Conservation (phyloP, 2,113 vertebrate genomes). For the Pedetes capensis region DNA sequence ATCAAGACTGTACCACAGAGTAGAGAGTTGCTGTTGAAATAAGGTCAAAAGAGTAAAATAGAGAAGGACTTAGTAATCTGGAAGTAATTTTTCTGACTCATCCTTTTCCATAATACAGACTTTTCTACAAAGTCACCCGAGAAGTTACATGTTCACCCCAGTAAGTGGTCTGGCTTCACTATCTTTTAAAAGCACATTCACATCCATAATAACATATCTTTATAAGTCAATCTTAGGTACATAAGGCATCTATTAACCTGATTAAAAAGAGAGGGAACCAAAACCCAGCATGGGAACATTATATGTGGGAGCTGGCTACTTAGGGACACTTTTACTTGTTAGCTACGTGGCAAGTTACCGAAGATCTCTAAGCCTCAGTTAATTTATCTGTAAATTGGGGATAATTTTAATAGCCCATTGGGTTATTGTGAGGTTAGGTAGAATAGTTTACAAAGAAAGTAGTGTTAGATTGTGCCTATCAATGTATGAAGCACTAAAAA, state of each 20-base stretch:
- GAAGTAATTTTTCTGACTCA: constrained; percentile 33
- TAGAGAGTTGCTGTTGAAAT: constrained; percentile 19
- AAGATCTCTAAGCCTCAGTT: not conserved
- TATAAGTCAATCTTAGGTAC: not conserved
- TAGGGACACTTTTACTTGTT: not conserved
- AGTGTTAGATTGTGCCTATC: not conserved
- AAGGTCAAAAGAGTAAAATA: constrained; percentile 28
- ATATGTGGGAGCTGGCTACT: not conserved
- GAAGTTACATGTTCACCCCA: not conserved
- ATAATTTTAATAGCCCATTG: not conserved
- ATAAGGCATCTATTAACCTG: not conserved
- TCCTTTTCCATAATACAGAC: not conserved
- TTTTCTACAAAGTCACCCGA: not conserved
- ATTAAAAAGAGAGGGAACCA: not conserved
- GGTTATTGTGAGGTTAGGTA: not conserved
- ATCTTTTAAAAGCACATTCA: constrained; percentile 35
- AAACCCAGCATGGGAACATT: not conserved
- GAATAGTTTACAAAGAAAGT: not conserved
- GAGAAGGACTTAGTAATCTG: not conserved
- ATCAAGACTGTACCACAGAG: constrained; percentile 9
- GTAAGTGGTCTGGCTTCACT: not conserved
- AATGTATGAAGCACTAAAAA: too few species aligned
- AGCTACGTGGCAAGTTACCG: not conserved
- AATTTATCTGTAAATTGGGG: not conserved
- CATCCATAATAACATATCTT: not conserved